Conservation (phyloP, 2,888 invertebrate species). For the Omphaloscelis lunosa region DNA sequence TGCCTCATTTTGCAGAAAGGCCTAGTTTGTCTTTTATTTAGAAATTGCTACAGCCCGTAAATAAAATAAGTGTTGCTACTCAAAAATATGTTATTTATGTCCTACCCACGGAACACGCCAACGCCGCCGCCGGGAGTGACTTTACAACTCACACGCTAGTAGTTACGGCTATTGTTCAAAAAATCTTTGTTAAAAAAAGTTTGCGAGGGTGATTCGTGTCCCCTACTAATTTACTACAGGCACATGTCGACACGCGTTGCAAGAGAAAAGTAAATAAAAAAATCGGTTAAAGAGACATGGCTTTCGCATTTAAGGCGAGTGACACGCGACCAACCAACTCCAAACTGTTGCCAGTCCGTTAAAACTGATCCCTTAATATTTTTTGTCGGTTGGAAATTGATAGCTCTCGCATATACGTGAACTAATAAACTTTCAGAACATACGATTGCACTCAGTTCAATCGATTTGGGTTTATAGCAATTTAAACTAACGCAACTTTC, state of each 20-base stretch:
- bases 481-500: slow-evolving; percentile 72
- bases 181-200: slow-evolving; percentile 86
- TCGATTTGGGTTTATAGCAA: slow-evolving; percentile 79
- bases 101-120: slow-evolving; percentile 64
- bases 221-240: slow-evolving; percentile 89
- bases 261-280: slow-evolving; percentile 85
- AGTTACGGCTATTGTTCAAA: slow-evolving; percentile 89
- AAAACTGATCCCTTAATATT: slow-evolving; percentile 75
- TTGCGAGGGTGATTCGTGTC: slow-evolving; percentile 86
- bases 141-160: slow-evolving; percentile 87
- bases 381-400: slow-evolving; percentile 82
- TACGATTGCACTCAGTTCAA: slow-evolving; percentile 76
- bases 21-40: neutral
- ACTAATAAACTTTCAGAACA: slow-evolving; percentile 77
- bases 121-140: slow-evolving; percentile 85
- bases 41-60: slow-evolving; percentile 8
- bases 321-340: slow-evolving; percentile 75
- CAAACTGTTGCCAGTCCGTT: slow-evolving; percentile 74
- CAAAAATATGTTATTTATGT: slow-evolving; percentile 58
- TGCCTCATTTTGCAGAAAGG: neutral
- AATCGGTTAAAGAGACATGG: slow-evolving; percentile 82
- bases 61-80: slow-evolving; percentile 41
- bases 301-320: slow-evolving; percentile 84
- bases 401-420: slow-evolving; percentile 76
- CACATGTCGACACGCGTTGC: slow-evolving; percentile 89